These are phyloP conservation scores for Sebastes cheni DNA, from an alignment of 2,797 vertebrate species.

Conservation along the genomic window DNA sequence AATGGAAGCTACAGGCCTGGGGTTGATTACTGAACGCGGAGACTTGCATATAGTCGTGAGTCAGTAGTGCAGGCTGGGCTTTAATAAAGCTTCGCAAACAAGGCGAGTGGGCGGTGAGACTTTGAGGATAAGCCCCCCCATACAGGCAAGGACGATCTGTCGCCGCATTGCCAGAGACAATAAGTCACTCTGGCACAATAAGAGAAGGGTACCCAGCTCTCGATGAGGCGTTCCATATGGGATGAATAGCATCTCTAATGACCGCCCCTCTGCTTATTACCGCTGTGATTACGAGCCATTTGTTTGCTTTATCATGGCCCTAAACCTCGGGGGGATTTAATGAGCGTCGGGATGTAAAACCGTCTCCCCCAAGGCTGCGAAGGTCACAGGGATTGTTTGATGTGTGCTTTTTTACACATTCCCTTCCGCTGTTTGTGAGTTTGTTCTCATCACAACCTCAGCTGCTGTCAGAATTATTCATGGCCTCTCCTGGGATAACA, in stretches of 20 bases:
- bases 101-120: conserved; percentile 38
- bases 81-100: conserved; percentile 59
- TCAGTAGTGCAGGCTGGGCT: conserved; percentile 38
- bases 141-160: conserved; percentile 52
- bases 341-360: conserved; percentile 67
- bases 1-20: conserved; percentile 38
- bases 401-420: conserved; percentile 33
- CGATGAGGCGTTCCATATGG: conserved; percentile 59
- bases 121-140: conserved; percentile 48
- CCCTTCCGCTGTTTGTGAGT: conserved; percentile 33
- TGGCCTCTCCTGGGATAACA: conserved; percentile 35
- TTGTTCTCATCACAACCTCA: conserved; percentile 31
- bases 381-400: conserved; percentile 64
- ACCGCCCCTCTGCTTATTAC: conserved; percentile 74
- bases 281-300: conserved; percentile 76
- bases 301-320: conserved; percentile 80
- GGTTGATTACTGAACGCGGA: conserved; percentile 28
- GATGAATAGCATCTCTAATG: conserved; percentile 76
- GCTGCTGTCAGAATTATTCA: conserved; percentile 63
- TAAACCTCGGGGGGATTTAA: conserved; percentile 71
- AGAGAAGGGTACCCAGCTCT: conserved; percentile 49
- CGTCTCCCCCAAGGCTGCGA: conserved; percentile 57
- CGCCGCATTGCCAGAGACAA: conserved; percentile 58
- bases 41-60: conserved; percentile 34
- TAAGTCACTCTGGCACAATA: conserved; percentile 73